Conservation (phyloP, 2,113 vertebrate species). For the Phylloscopus whistleri region DNA sequence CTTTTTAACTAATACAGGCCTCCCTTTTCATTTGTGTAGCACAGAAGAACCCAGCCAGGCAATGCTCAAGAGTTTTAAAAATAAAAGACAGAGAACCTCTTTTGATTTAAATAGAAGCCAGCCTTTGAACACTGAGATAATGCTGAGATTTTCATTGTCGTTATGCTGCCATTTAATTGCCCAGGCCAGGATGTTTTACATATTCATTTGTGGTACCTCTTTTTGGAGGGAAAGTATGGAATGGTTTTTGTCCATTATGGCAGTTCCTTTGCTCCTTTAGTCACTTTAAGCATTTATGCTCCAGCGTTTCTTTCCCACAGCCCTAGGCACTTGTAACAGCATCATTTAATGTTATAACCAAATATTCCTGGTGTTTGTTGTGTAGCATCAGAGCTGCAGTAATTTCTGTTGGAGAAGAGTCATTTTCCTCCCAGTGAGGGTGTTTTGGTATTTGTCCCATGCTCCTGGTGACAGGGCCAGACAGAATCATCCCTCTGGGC, state of each 20-base stretch:
- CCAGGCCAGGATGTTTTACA: not conserved
- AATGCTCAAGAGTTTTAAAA: not conserved
- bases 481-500: not conserved
- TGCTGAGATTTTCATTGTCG: not conserved
- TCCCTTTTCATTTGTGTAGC: not conserved
- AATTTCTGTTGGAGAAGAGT: not conserved
- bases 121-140: not conserved
- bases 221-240: not conserved
- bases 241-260: not conserved
- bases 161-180: not conserved
- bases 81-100: not conserved
- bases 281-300: not conserved
- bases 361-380: not conserved
- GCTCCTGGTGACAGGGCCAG: not conserved
- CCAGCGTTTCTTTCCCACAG: not conserved
- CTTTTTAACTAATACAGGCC: not conserved
- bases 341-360: not conserved
- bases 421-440: not conserved
- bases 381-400: not conserved
- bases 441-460: not conserved
- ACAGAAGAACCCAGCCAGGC: accelerated
- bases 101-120: not conserved
- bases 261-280: not conserved
- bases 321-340: not conserved
- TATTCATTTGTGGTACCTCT: not conserved